These are phyloP conservation scores for Tholera decimalis DNA, from an alignment of 2,888 invertebrate genomes.

Conservation along the genomic window DNA sequence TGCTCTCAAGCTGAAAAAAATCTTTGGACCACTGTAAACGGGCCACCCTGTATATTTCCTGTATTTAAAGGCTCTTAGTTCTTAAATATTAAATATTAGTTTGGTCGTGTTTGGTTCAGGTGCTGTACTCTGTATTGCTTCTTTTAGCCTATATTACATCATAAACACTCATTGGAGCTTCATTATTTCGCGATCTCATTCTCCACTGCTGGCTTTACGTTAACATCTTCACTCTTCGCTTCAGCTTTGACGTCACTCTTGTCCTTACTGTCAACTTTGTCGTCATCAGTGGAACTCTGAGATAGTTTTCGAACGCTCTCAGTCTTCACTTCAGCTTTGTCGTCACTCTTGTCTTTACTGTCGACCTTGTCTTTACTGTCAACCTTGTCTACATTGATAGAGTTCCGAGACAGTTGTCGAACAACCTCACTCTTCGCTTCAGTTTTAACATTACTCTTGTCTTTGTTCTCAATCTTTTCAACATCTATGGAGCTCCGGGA, in stretches of 20 bases:
- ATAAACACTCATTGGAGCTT: neutral
- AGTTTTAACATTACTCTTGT: constrained; percentile 10
- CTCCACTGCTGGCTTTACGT: constrained; percentile 5
- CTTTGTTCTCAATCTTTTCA: constrained; percentile 47
- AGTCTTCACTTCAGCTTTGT: constrained; percentile 16
- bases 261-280: constrained; percentile 44
- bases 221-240: too few species aligned
- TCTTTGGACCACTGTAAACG: too few species aligned
- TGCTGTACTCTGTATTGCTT: neutral
- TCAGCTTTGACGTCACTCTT: constrained; percentile 19
- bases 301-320: constrained; percentile 82
- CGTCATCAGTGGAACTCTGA: constrained; percentile 81
- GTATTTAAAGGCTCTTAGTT: too few species aligned
- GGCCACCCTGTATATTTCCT: too few species aligned
- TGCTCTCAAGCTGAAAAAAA: too few species aligned
- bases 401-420: constrained; percentile 84
- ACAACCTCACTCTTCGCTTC: constrained; percentile 19
- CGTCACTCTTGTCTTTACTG: too few species aligned
- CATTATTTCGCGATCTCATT: constrained; percentile 23
- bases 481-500: constrained; percentile 85
- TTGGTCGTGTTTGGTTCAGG: too few species aligned
- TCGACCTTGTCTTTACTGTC: constrained; percentile 30
- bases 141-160: neutral
- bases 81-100: too few species aligned
- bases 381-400: constrained; percentile 76